Base-by-base conservation (phyloP, 2,888 invertebrate species). In the Asteroscopus sphinx region DNA sequence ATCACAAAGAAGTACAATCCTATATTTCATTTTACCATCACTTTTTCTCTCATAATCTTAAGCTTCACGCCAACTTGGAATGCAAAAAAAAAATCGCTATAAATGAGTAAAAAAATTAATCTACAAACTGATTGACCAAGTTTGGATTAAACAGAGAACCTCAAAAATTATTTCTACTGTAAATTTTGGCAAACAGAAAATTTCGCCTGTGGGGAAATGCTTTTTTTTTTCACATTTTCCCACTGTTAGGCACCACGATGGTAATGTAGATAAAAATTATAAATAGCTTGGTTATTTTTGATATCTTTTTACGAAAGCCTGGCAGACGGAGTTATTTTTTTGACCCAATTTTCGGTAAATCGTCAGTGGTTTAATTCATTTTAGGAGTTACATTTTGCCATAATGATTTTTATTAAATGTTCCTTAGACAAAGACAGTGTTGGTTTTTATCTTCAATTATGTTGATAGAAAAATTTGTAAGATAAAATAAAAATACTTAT, bases 61-160 rank as follows among this genome's bases (percentile, higher is more conserved):
- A 3, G 15, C 39, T 35, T 66, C 15, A 30, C 30, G 39, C 35
- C 42, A 44, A 68, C 30, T 57, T 48, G 30, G 12, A 52, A 57
- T 48, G 32, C 25, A 12, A 35, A 48, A 52, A 41, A n/a, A 68
- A 63, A 42, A 42, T 53, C 48, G 16, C 49, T 35, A 8, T 8
- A 51, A 73, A 65, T 69, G 33, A 69, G 49, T 64, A n/a, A n/a
- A n/a, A n/a, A n/a, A n/a, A n/a, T 65, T 73, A 68, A 69, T 53
- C 48, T 41, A 41, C 65, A 57, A 73, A 62, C 46, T 68, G 68
- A 76, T 64, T 68, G 21, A 4, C 32, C n/a, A 35, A 51, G 32
- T 36, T 46, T 54, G 55, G 49, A 62, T 63, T 51, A 66, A 68
- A 51, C 54, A 46, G 17, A 16, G 47, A 45, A 44, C 41, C 59